Percentiles rank a stretch among this genome's conserved stretches.
These are phyloP conservation scores for Leptopilina myrica DNA, from an alignment of 2,888 invertebrate genomes.

Conservation along the genomic window DNA sequence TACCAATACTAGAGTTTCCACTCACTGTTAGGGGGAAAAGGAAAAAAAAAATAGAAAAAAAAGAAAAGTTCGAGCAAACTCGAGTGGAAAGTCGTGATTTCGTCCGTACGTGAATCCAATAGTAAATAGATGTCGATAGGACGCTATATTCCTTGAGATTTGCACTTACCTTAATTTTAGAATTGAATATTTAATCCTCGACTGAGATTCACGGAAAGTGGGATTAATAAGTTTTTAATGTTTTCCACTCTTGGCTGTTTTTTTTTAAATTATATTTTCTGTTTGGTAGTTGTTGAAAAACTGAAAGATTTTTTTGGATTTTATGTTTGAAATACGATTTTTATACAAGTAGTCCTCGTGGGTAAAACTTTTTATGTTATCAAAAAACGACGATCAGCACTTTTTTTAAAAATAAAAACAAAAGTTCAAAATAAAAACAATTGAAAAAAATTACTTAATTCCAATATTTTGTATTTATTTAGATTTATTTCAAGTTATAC, in stretches of 20 bases:
- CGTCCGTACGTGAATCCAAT: conserved; percentile 29
- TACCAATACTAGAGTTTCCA: conserved; percentile 37
- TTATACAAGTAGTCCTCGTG: neutral
- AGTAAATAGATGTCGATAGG: conserved; percentile 19
- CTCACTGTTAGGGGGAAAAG: conserved; percentile 21
- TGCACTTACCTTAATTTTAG: conserved; percentile 23
- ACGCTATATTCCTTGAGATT: conserved; percentile 11
- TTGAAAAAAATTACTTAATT: too few species aligned
- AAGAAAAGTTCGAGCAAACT: conserved; percentile 19
- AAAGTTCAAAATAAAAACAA: too few species aligned
- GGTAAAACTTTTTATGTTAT: neutral
- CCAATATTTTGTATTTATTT: too few species aligned
- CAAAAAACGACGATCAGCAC: neutral
- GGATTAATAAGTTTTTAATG: neutral
- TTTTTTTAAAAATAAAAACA: too few species aligned
- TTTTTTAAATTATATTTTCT: neutral
- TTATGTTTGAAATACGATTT: neutral
- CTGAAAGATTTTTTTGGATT: neutral
- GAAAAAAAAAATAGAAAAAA: neutral
- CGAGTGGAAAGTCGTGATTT: conserved; percentile 38
- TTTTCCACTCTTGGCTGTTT: neutral
- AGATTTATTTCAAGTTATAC: too few species aligned
- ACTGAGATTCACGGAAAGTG: neutral
- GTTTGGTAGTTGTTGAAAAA: neutral
- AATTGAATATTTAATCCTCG: conserved; percentile 3